Conservation (phyloP, 2,113 vertebrate genomes). For the Oreocharis arfaki region DNA sequence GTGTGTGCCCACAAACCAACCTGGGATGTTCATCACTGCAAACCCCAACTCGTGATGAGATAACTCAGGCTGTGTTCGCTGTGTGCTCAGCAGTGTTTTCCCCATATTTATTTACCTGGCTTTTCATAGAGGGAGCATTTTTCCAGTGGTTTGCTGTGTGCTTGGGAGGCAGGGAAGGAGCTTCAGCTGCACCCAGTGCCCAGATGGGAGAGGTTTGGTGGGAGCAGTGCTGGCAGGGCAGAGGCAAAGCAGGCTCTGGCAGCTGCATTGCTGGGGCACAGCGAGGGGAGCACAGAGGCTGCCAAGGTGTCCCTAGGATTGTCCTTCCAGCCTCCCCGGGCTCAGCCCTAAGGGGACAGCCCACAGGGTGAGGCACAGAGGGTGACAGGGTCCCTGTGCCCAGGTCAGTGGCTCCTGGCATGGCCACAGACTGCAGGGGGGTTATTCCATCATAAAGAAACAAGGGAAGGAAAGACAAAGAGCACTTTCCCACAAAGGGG, state of each 20-base stretch:
- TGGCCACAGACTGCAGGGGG: background rate
- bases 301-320: background rate
- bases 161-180: background rate
- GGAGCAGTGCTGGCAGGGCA: background rate
- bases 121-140: background rate
- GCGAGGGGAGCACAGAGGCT: background rate
- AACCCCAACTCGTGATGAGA: background rate
- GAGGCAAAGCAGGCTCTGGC: background rate
- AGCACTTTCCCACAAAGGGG: background rate
- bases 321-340: background rate
- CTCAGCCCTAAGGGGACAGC: background rate
- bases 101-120: background rate
- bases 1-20: background rate
- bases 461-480: background rate
- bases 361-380: background rate
- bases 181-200: background rate
- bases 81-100: rapidly evolving
- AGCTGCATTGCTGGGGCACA: background rate
- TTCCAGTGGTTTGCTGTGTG: background rate
- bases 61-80: background rate
- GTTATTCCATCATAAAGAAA: background rate
- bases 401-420: background rate
- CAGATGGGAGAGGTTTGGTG: background rate
- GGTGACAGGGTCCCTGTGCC: background rate
- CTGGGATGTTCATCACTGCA: background rate